Conservation (phyloP, 1,140 invertebrate species). For the Drosophila grimshawi region DNA sequence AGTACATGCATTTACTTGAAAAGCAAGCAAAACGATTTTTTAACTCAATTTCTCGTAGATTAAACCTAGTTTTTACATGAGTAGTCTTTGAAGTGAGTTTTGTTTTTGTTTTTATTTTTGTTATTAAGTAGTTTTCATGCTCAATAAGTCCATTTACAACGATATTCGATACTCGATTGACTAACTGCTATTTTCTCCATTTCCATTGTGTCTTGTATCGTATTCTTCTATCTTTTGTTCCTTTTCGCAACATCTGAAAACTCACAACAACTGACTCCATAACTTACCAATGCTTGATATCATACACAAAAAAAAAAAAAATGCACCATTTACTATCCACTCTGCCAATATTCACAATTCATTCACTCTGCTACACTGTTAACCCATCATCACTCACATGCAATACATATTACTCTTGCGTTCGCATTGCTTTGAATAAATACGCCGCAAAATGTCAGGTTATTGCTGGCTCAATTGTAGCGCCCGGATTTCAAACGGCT, state of each 20-base stretch:
- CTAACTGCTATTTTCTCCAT: slow-evolving; percentile 51
- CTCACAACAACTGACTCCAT: neutral
- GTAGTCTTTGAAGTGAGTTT: slow-evolving; percentile 18
- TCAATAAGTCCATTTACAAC: slow-evolving; percentile 10
- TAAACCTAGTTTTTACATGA: slow-evolving; percentile 20
- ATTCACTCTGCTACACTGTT: neutral
- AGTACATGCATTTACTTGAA: slow-evolving; percentile 79
- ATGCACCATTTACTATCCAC: slow-evolving; percentile 26
- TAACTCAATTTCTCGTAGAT: slow-evolving; percentile 36
- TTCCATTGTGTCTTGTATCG: slow-evolving; percentile 68
- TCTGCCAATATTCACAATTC: slow-evolving; percentile 1
- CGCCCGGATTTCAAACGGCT: slow-evolving; percentile 79
- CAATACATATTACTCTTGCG: slow-evolving; percentile 15
- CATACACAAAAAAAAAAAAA: neutral
- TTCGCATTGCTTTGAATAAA: slow-evolving; percentile 27
- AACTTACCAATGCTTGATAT: neutral
- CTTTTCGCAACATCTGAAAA: slow-evolving; percentile 10
- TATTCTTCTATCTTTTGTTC: slow-evolving; percentile 68
- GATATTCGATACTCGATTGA: slow-evolving; percentile 32
- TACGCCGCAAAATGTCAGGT: slow-evolving; percentile 56
- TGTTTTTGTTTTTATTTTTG: slow-evolving; percentile 6
- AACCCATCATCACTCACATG: slow-evolving; percentile 10
- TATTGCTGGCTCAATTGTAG: slow-evolving; percentile 82
- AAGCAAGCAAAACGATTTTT: slow-evolving; percentile 57
- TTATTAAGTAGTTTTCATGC: slow-evolving; percentile 31